These are phyloP conservation scores for Nannoperca australis DNA, from an alignment of 2,797 vertebrate species.

Conservation along the genomic window DNA sequence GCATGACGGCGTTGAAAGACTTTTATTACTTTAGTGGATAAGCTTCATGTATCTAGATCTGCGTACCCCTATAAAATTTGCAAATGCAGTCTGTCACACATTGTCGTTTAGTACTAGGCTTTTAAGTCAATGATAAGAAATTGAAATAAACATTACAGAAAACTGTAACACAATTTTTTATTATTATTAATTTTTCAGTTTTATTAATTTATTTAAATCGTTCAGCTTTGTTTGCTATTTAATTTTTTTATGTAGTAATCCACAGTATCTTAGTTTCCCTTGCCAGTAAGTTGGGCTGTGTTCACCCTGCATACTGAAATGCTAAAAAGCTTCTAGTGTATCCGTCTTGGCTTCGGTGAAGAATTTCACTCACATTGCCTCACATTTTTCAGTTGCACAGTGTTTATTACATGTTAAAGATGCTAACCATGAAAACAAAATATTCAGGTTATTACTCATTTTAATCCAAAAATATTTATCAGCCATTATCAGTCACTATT, in stretches of 20 bases:
- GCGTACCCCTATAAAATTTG: neutral
- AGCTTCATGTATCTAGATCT: slow-evolving; percentile 3
- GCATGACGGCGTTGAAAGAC: neutral
- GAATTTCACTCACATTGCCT: neutral
- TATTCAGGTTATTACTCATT: neutral
- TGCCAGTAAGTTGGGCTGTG: neutral
- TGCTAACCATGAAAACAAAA: neutral
- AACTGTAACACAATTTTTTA: neutral
- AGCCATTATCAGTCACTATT: neutral
- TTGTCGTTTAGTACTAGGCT: neutral
- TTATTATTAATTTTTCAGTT: neutral
- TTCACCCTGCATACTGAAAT: neutral
- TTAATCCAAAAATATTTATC: neutral
- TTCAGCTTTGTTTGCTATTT: neutral
- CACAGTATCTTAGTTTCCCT: neutral
- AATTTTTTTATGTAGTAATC: neutral
- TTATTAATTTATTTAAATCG: neutral
- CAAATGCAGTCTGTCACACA: neutral
- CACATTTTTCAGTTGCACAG: neutral
- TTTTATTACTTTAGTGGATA: neutral
- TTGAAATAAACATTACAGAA: neutral
- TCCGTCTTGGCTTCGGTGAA: neutral
- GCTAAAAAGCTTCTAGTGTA: neutral
- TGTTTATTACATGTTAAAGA: neutral
- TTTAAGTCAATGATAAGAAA: neutral